phyloP scores from a whole-genome alignment of 2,113 vertebrate species.

The Lepidothrix coronata region DNA sequence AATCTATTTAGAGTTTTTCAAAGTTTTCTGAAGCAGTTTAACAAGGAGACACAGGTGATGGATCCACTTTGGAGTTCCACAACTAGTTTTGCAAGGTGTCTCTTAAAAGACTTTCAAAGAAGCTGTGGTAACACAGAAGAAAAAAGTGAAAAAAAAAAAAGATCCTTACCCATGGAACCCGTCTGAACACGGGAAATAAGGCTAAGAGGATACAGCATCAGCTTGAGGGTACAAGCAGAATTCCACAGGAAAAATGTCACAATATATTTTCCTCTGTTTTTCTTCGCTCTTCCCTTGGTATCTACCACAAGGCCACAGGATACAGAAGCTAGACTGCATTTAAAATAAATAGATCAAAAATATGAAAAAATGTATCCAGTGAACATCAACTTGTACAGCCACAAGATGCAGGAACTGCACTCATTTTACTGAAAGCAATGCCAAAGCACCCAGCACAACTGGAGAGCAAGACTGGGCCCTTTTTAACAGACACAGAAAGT shows the following conservation, averaged over 20 bases:
- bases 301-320: neutral
- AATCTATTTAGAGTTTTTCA: neutral
- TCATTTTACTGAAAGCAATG: neutral
- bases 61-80: neutral
- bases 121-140: neutral
- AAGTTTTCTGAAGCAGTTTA: neutral
- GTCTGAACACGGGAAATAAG: neutral
- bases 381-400: neutral
- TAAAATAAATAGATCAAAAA: neutral
- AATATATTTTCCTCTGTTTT: neutral
- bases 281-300: neutral
- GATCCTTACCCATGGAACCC: neutral
- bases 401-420: neutral
- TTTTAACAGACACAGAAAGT: neutral
- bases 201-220: neutral
- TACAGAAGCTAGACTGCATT: neutral
- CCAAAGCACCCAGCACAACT: neutral
- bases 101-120: neutral
- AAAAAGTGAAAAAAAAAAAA: neutral
- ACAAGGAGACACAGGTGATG: neutral
- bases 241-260: neutral
- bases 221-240: neutral
- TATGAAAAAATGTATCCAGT: accelerated
- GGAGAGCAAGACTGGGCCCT: neutral
- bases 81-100: neutral